Percentiles rank a stretch among this genome's conserved stretches.
Evolutionary conservation across 2,888 invertebrate genomes (phyloP).

Genomic region (Meta bourneti): DNA sequence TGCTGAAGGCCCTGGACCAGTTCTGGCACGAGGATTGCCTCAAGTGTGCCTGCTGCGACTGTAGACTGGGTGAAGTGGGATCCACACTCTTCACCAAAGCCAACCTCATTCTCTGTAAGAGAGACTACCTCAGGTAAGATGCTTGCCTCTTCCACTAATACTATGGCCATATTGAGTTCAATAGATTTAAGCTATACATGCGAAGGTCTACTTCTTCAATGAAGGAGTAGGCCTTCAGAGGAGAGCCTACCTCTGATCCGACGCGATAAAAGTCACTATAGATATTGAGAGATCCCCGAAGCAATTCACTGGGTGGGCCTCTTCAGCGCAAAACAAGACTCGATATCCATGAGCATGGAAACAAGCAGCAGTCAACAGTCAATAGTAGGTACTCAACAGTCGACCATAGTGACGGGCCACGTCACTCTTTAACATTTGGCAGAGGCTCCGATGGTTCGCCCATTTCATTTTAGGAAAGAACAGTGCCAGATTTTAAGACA

Average conservation of each 20-base stretch:
- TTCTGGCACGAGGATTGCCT: constrained; percentile 97
- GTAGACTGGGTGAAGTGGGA: constrained; percentile 94
- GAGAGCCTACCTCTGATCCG: neutral
- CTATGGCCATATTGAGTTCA: neutral
- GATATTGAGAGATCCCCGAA: no score
- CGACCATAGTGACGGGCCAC: no score
- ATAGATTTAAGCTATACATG: neutral
- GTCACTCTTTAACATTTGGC: no score
- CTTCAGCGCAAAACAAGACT: no score
- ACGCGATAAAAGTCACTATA: no score
- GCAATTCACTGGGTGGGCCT: no score
- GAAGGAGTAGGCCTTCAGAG: neutral
- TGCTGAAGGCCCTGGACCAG: constrained; percentile 92
- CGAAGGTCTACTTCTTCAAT: neutral
- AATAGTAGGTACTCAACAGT: no score
- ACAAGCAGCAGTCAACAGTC: no score
- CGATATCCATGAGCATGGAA: no score
- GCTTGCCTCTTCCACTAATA: neutral
- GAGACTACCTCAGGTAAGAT: constrained; percentile 92
- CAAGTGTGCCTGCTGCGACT: constrained; percentile 95
- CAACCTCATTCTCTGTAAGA: constrained; percentile 93
- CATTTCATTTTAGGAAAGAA: no score
- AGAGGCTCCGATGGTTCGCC: no score
- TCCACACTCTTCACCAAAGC: constrained; percentile 94
- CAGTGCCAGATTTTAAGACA: no score